phyloP scores from a whole-genome alignment of 2,888 invertebrate species.

The Mystacides longicornis region DNA sequence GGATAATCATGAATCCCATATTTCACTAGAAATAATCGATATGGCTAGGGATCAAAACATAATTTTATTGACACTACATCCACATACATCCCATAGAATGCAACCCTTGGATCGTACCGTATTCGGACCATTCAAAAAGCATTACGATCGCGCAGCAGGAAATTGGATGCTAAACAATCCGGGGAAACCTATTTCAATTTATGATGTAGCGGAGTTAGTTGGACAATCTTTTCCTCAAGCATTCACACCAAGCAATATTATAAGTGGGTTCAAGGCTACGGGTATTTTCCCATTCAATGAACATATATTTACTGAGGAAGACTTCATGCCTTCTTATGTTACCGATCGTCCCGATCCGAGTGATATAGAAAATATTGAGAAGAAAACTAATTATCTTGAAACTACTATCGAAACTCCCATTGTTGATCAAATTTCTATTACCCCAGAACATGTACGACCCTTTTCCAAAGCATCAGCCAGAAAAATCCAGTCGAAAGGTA shows the following conservation, averaged over 20 bases:
- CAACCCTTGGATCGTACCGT: constrained; percentile 5
- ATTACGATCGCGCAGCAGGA: background rate
- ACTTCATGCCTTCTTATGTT: constrained; percentile 28
- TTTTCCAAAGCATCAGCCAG: background rate
- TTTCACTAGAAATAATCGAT: background rate
- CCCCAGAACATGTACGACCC: too few species aligned
- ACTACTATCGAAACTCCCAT: too few species aligned
- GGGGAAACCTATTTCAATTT: background rate
- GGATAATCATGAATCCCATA: constrained; percentile 4
- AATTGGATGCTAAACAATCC: background rate
- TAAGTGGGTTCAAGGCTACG: background rate
- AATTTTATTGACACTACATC: constrained; percentile 3
- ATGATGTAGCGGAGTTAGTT: background rate
- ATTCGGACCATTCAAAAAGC: background rate
- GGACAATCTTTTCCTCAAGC: background rate
- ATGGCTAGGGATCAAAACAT: background rate
- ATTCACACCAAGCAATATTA: background rate
- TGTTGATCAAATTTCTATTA: too few species aligned
- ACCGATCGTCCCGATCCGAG: constrained; percentile 26
- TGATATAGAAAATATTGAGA: too few species aligned
- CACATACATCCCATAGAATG: background rate
- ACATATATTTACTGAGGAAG: constrained; percentile 24
- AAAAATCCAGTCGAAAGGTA: background rate
- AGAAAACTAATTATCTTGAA: too few species aligned
- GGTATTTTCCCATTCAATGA: background rate